These are phyloP conservation scores for Drosophila dunni DNA, from an alignment of 1,140 invertebrate species.

Conservation along the genomic window DNA sequence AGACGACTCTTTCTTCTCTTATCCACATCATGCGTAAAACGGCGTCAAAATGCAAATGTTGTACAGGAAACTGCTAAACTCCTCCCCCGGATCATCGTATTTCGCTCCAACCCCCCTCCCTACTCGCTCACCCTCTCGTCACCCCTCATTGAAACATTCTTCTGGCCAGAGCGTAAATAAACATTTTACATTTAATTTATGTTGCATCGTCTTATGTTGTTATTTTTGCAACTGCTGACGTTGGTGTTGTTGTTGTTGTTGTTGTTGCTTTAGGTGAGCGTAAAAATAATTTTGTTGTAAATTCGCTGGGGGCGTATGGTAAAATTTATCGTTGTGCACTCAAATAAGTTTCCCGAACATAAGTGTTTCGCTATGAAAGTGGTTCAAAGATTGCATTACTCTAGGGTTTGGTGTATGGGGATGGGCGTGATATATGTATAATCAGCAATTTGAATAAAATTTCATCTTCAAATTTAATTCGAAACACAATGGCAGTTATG, in stretches of 20 bases:
- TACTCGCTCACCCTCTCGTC: background rate
- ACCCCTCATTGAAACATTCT: slow-evolving; percentile 41
- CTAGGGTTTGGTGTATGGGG: too few relatives aligned
- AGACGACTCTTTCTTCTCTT: slow-evolving; percentile 30
- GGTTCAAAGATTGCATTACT: slow-evolving; percentile 6
- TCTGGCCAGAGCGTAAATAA: slow-evolving; percentile 66
- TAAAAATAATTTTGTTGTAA: slow-evolving; percentile 74
- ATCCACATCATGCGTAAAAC: slow-evolving; percentile 76
- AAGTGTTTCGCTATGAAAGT: slow-evolving; percentile 20
- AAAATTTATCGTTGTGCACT: slow-evolving; percentile 66
- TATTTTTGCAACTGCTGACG: background rate
- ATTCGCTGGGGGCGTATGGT: slow-evolving; percentile 54
- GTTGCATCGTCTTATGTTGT: slow-evolving; percentile 35
- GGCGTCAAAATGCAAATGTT: slow-evolving; percentile 80
- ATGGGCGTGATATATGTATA: slow-evolving; percentile 9
- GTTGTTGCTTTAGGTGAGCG: slow-evolving; percentile 46
- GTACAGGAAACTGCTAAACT: slow-evolving; percentile 62
- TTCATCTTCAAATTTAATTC: slow-evolving; percentile 15
- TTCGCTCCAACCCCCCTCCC: background rate
- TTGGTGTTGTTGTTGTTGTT: background rate
- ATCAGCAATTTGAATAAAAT: slow-evolving; percentile 10
- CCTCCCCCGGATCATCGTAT: background rate
- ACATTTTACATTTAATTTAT: slow-evolving; percentile 81
- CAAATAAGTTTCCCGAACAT: slow-evolving; percentile 34
- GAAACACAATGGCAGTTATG: background rate